Evolutionary conservation across 2,113 vertebrate genomes (phyloP).

Genomic region (Odontophorus gujanensis): DNA sequence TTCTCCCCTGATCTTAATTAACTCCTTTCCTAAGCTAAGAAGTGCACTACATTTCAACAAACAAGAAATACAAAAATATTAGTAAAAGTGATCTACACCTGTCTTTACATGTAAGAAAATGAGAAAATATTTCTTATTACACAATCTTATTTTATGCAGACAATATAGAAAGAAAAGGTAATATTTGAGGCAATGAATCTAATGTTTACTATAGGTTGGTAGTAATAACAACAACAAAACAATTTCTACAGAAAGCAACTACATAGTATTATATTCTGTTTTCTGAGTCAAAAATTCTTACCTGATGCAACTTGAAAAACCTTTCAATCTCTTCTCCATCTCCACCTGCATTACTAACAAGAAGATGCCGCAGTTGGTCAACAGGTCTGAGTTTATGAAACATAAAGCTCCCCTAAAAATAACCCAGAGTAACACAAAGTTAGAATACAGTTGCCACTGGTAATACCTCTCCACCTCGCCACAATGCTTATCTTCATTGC

Average conservation of each 20-base stretch:
- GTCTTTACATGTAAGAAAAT: neutral
- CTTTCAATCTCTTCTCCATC: conserved; percentile 96
- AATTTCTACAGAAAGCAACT: neutral
- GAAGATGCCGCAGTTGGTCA: conserved; percentile 92
- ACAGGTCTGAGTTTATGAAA: conserved; percentile 96
- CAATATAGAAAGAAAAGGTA: neutral
- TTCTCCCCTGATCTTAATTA: neutral
- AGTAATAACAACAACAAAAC: neutral
- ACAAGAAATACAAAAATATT: neutral
- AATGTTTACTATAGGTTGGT: too few relatives aligned
- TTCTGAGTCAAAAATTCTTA: conserved; percentile 53
- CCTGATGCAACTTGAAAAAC: conserved; percentile 97
- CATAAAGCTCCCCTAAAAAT: conserved; percentile 91
- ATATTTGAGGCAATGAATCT: neutral
- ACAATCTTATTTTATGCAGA: neutral
- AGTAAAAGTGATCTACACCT: neutral
- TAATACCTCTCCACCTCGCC: neutral
- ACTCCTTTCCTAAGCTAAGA: neutral
- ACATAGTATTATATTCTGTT: neutral
- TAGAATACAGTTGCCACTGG: neutral
- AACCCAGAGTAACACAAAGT: neutral
- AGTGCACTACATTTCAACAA: rapidly evolving
- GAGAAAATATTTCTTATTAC: neutral
- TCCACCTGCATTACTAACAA: conserved; percentile 92
- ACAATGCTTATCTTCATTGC: neutral